Conservation (phyloP, 2,888 invertebrate genomes). For the Dione vanillae region DNA sequence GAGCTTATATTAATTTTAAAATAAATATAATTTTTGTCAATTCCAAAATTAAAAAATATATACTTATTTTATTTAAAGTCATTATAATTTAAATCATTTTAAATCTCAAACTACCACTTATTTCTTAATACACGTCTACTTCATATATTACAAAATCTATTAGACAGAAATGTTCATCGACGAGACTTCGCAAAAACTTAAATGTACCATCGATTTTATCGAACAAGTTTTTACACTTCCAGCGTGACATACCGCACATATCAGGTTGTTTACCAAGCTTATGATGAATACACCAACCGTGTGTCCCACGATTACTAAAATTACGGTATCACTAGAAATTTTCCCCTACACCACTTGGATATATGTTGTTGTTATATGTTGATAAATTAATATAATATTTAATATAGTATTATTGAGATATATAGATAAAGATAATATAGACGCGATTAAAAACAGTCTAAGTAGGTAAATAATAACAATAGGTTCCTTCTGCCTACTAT, state of each 20-base stretch:
- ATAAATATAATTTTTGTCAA: too few relatives aligned
- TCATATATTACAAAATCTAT: constrained; percentile 61
- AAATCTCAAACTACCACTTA: neutral
- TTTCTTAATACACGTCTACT: constrained; percentile 5
- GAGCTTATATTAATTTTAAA: too few relatives aligned
- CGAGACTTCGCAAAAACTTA: constrained; percentile 62
- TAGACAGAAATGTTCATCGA: constrained; percentile 61
- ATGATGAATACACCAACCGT: neutral
- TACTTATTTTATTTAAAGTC: neutral
- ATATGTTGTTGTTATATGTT: too few relatives aligned
- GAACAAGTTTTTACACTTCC: constrained; percentile 64
- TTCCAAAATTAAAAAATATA: neutral
- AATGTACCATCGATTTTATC: constrained; percentile 62
- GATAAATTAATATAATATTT: neutral
- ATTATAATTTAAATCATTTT: too few relatives aligned
- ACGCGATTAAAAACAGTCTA: too few relatives aligned
- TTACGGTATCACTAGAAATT: neutral
- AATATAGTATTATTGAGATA: neutral
- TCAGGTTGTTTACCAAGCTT: constrained; percentile 53
- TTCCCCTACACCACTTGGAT: neutral
- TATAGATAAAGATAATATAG: too few relatives aligned
- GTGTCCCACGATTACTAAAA: constrained; percentile 8
- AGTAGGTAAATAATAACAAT: too few relatives aligned
- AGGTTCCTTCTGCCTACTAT: too few relatives aligned
- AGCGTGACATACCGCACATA: constrained; percentile 63